phyloP scores from a whole-genome alignment of 2,797 vertebrate genomes.

The Muscicapa striata region DNA sequence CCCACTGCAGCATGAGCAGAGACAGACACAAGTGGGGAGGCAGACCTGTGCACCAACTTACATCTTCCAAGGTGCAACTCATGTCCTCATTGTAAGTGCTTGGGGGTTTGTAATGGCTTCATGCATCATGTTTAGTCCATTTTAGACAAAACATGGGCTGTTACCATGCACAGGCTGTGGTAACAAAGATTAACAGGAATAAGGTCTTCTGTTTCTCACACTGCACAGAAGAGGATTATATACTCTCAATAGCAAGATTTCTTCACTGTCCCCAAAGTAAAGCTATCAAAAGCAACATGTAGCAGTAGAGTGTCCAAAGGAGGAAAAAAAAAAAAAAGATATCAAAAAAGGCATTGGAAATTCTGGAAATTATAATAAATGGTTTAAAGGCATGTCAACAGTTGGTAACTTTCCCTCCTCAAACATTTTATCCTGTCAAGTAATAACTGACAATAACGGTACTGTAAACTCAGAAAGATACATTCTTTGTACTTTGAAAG shows the following conservation, averaged over 20 bases:
- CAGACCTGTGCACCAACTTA: neutral
- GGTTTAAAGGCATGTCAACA: conserved; percentile 25
- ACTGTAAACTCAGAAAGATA: conserved; percentile 21
- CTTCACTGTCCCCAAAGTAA: neutral
- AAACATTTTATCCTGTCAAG: conserved; percentile 18
- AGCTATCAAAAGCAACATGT: neutral
- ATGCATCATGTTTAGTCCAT: neutral
- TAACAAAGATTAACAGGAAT: neutral
- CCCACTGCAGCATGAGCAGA: neutral
- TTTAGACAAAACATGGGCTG: neutral
- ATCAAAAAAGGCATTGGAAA: neutral
- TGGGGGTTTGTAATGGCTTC: neutral
- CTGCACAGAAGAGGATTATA: neutral
- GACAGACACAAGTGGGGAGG: neutral
- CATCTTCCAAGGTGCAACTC: neutral
- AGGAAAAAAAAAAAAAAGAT: neutral
- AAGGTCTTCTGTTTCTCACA: neutral
- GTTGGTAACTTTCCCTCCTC: neutral
- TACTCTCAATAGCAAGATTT: neutral
- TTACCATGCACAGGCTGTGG: neutral
- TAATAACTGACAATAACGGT: neutral
- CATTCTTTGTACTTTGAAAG: conserved; percentile 28
- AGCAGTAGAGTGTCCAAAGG: neutral
- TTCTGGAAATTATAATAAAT: neutral
- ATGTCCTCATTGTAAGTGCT: neutral